Conservation (phyloP, 35 echinoderm and acorn worm genomes). For the Lytechinus pictus region DNA sequence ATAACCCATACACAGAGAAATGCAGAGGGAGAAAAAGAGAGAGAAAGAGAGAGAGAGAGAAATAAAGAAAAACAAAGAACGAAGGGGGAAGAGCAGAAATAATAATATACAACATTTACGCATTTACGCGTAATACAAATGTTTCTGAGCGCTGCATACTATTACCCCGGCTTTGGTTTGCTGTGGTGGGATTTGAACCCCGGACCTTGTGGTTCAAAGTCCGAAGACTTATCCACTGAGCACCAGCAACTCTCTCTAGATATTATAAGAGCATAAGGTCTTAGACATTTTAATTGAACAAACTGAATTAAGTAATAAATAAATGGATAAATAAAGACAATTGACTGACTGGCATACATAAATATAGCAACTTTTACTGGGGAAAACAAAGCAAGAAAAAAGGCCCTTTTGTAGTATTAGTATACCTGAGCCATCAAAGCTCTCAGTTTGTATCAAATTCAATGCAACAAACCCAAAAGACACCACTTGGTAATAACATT, state of each 20-base stretch:
- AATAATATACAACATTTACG: neutral
- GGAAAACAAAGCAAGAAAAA: neutral
- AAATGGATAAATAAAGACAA: neutral
- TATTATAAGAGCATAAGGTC: too few species aligned
- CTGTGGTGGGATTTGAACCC: too few species aligned
- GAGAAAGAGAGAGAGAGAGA: neutral
- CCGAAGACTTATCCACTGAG: too few species aligned
- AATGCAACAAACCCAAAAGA: neutral
- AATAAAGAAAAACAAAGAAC: neutral
- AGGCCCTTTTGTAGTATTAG: too few species aligned
- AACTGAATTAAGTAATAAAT: neutral
- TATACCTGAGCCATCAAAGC: neutral
- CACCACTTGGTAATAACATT: neutral
- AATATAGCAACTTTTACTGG: neutral
- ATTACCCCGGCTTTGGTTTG: too few species aligned
- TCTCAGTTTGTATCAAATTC: neutral
- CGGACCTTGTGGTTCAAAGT: too few species aligned
- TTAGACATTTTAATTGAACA: too few species aligned
- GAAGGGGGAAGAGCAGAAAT: neutral
- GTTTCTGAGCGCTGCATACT: neutral
- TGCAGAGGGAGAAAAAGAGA: neutral
- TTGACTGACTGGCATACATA: neutral
- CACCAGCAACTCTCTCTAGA: too few species aligned
- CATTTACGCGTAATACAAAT: neutral
- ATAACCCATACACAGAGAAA: neutral